Base-by-base conservation (phyloP, 1,140 invertebrate species). In the Tenebrio molitor region DNA sequence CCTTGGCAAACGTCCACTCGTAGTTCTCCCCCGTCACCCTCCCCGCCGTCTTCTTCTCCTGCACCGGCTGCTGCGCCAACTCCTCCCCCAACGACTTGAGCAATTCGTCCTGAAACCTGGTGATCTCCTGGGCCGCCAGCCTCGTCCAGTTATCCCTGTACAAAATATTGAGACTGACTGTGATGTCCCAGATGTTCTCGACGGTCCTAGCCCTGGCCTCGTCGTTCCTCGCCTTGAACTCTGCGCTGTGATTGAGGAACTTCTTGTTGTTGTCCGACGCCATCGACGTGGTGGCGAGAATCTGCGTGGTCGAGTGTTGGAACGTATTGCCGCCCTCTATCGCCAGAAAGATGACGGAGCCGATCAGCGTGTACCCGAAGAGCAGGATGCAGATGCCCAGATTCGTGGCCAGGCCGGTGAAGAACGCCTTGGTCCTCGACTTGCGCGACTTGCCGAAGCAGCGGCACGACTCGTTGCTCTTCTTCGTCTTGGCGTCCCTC, bases 71-170 rank as follows among this genome's bases (percentile, higher is more conserved):
- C 36, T 72, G 71, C 75, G 88, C 87, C 82, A 95, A 89, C 80
- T 94, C 92, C 74, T 92, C 91, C 15, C 89, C 89, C 73, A 95
- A 88, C 77, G 89, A 89, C 74, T 93, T 89, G 36, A 97, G 89
- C 71, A 97, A 85, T 82, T 93, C 90, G 79, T 95, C 91, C 84
- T 97, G 95, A 85, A 97, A 97, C 76, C 90, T 89, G 42, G 91
- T 90, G 75, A 97, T 94, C 84, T 97, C 94, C 81, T 94, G 89
- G 76, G 92, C 89, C 33, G 93, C 91, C 80, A 96, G 84, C 79
- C 91, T 88, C 42, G 96, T 97, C 96, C 95, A 98, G 83, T 98
- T 98, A 81, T 97, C 94, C 77, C 93, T 92, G 83, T 98, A 97
- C 8, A 98, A 87, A 77, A 97, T 96, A 83, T 97, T 97, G 50